These are phyloP conservation scores for Aphis craccivora DNA, from an alignment of 1,140 invertebrate species.

Conservation along the genomic window DNA sequence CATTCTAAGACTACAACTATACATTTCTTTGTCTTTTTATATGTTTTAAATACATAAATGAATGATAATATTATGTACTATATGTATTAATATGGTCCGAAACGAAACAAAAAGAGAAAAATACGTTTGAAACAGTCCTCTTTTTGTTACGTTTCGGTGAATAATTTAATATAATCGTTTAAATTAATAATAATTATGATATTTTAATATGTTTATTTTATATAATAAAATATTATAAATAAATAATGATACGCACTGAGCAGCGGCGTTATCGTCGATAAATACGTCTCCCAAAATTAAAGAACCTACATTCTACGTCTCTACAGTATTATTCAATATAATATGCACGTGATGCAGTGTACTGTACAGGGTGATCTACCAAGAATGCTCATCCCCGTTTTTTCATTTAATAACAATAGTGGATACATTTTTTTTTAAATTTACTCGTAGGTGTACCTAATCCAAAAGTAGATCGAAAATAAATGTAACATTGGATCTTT, in stretches of 20 bases:
- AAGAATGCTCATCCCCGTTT: no score
- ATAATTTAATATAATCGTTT: not conserved
- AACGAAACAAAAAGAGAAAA: slow-evolving; percentile 52
- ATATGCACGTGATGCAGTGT: not conserved
- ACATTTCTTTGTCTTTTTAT: not conserved
- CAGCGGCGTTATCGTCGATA: not conserved
- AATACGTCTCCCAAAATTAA: not conserved
- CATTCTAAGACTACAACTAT: not conserved
- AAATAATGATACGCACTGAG: not conserved
- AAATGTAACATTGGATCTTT: no score
- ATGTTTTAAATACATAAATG: not conserved
- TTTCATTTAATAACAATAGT: no score
- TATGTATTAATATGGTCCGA: not conserved
- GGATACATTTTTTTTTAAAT: no score
- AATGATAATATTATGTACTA: not conserved
- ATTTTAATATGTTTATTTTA: not conserved
- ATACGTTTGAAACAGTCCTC: not conserved
- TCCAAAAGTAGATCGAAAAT: no score
- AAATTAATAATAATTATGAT: not conserved
- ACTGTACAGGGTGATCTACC: no score
- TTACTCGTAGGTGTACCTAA: no score
- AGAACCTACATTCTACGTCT: not conserved
- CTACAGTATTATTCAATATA: not conserved
- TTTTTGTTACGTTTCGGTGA: slow-evolving; percentile 39
- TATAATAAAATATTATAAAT: not conserved